A percentile compares a stretch with the other conserved stretches of the same genome.
Evolutionary conservation across 2,113 vertebrate genomes (phyloP).

Genomic region (Chunga burmeisteri): DNA sequence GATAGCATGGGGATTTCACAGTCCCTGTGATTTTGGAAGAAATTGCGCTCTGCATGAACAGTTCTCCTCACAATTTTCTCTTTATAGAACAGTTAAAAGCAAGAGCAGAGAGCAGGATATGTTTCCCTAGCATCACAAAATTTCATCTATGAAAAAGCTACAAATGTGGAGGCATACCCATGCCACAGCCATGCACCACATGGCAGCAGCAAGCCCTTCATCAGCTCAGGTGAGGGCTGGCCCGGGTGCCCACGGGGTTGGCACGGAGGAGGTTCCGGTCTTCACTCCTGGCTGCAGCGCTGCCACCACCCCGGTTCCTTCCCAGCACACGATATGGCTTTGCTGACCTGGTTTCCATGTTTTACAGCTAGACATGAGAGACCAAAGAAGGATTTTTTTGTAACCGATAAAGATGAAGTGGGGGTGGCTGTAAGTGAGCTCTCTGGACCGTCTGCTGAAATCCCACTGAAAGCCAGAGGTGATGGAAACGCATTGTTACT

Average conservation of each 20-base stretch:
- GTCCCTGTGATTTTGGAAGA: background rate
- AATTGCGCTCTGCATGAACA: background rate
- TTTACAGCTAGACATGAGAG: background rate
- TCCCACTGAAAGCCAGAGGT: background rate
- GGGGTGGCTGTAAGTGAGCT: background rate
- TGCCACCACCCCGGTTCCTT: background rate
- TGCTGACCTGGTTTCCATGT: background rate
- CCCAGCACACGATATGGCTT: background rate
- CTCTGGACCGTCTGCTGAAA: background rate
- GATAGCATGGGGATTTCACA: background rate
- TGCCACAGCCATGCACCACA: fast-evolving
- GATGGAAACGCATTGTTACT: background rate
- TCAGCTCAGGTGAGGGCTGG: background rate
- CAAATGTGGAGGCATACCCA: background rate
- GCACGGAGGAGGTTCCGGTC: fast-evolving
- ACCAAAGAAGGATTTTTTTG: background rate
- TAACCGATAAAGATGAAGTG: background rate
- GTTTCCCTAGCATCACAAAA: background rate
- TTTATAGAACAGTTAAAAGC: background rate
- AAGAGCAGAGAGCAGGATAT: background rate
- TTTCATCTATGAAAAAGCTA: too few relatives aligned
- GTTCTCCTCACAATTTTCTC: background rate
- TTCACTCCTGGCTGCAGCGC: fast-evolving
- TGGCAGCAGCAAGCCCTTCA: background rate
- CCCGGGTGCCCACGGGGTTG: fast-evolving